These are phyloP conservation scores for Eumacrocentrus americanus DNA, from an alignment of 2,888 invertebrate genomes.

Conservation along the genomic window DNA sequence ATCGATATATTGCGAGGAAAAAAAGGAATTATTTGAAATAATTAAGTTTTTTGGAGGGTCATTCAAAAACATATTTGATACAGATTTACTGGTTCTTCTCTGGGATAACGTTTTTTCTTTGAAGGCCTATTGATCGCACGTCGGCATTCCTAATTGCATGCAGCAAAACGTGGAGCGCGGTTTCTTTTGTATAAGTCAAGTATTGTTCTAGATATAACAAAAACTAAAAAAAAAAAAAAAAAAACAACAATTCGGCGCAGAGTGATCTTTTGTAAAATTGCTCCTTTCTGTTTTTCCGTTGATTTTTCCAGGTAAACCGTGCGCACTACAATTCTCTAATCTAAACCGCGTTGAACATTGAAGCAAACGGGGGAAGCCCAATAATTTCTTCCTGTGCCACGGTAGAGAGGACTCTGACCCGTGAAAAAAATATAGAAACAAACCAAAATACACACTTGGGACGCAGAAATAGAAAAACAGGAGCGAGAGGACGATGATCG, in stretches of 20 bases:
- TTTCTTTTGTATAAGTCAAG: no score
- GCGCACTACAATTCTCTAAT: slow-evolving; percentile 48
- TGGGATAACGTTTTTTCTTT: no score
- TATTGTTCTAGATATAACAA: background rate
- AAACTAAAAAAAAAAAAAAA: slow-evolving; percentile 6
- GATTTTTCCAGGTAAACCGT: slow-evolving; percentile 57
- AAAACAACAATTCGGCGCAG: background rate
- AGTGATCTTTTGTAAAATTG: slow-evolving; percentile 25
- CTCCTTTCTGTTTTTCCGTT: slow-evolving; percentile 47
- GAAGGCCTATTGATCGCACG: no score
- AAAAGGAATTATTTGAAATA: no score
- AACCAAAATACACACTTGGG: slow-evolving; percentile 10
- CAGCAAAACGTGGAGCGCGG: no score
- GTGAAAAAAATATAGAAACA: slow-evolving; percentile 21
- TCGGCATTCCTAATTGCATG: no score
- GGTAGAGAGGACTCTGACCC: slow-evolving; percentile 47
- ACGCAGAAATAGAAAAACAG: slow-evolving; percentile 24
- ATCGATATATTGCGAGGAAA: no score
- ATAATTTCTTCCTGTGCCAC: slow-evolving; percentile 53
- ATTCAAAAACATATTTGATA: no score
- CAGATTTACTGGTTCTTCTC: no score
- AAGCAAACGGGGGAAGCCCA: slow-evolving; percentile 40
- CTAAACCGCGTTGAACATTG: slow-evolving; percentile 33
- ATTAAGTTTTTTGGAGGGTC: no score
- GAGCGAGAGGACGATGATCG: slow-evolving; percentile 24